Conservation (phyloP, 2,888 invertebrate genomes). For the Cremastobaeus sp. region DNA sequence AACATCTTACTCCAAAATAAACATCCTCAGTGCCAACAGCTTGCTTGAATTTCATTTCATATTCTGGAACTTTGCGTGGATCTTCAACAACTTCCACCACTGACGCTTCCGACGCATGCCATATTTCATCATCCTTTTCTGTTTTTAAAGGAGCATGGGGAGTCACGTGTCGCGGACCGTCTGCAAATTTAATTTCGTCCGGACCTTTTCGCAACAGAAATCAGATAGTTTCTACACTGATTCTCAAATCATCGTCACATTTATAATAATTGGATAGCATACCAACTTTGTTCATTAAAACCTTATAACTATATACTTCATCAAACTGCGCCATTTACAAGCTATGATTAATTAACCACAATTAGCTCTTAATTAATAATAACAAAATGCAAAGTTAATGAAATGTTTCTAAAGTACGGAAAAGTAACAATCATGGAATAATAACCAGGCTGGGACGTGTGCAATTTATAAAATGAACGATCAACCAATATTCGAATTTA, state of each 20-base stretch:
- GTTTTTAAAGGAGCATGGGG: conserved; percentile 77
- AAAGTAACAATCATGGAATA: too few species aligned
- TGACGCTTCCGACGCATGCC: conserved; percentile 71
- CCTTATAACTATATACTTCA: too few species aligned
- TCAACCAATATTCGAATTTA: too few species aligned
- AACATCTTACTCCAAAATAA: conserved; percentile 84
- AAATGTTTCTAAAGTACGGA: too few species aligned
- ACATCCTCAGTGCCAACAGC: conserved; percentile 91
- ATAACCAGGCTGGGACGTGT: too few species aligned
- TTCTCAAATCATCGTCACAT: not conserved
- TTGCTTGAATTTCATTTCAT: conserved; percentile 91
- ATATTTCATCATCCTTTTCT: conserved; percentile 80
- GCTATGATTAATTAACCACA: too few species aligned
- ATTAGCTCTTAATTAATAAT: too few species aligned
- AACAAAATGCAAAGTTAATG: too few species aligned
- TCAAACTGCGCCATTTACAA: too few species aligned
- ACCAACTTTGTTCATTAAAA: too few species aligned
- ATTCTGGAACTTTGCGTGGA: conserved; percentile 84
- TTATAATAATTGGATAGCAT: too few species aligned
- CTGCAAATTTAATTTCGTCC: conserved; percentile 74
- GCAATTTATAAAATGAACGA: too few species aligned
- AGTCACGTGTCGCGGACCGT: conserved; percentile 62
- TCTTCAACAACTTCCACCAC: conserved; percentile 75
- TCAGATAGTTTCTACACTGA: not conserved
- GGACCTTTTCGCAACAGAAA: conserved; percentile 76